Evolutionary conservation across 2,113 vertebrate species (phyloP).

Genomic region (Tringa solitaria): DNA sequence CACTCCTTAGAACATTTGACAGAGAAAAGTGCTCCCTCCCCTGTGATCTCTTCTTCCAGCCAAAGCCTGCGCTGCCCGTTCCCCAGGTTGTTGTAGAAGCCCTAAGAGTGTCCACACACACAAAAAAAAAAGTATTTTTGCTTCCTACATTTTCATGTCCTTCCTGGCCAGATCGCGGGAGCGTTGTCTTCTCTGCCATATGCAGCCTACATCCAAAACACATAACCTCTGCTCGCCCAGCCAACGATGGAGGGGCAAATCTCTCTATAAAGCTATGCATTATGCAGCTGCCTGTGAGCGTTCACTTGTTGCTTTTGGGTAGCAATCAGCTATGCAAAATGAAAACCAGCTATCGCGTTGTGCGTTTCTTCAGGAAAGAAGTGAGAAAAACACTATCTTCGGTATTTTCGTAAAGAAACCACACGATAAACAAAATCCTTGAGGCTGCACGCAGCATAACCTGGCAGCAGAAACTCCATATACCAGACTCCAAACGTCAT

Average conservation of each 20-base stretch:
- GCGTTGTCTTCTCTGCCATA: background rate
- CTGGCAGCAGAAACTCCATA: background rate
- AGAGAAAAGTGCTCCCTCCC: background rate
- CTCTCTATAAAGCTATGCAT: background rate
- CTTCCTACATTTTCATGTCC: background rate
- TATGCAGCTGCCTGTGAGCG: background rate
- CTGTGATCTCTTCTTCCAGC: background rate
- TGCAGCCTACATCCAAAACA: rapidly evolving
- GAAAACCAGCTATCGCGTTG: background rate
- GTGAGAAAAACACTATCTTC: background rate
- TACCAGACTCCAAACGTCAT: background rate
- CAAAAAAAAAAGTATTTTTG: background rate
- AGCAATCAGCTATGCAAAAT: background rate
- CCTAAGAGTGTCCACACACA: background rate
- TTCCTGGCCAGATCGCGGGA: background rate
- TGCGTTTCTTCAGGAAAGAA: background rate
- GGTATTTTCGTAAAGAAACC: background rate
- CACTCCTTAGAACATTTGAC: background rate
- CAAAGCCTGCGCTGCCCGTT: background rate
- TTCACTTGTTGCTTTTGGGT: background rate
- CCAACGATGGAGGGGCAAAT: rapidly evolving
- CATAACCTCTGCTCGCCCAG: background rate
- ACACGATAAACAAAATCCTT: background rate
- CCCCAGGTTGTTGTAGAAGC: background rate
- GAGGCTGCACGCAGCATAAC: background rate